A percentile compares a stretch with the other conserved stretches of the same genome.
Conservation (phyloP, 1,140 invertebrate genomes). For the Ceratosolen fusciceps region DNA sequence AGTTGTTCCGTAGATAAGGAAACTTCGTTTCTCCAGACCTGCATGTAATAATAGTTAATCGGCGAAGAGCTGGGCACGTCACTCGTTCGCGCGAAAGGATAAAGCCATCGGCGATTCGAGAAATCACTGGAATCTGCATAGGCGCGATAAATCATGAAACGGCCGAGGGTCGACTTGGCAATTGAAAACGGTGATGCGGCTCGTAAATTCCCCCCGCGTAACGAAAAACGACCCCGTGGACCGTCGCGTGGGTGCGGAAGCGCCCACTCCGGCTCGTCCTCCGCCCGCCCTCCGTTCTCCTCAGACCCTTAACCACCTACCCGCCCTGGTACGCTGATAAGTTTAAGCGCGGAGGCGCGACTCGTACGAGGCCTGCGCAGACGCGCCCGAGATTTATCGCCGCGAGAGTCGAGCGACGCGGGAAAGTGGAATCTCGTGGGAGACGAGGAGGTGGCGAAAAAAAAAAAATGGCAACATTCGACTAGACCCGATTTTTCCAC, state of each 20-base stretch:
- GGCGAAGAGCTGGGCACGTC: neutral
- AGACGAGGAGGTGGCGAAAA: neutral
- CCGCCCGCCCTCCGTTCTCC: neutral
- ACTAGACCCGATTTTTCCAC: too few species aligned
- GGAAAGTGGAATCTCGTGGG: conserved; percentile 28
- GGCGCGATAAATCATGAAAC: conserved; percentile 5
- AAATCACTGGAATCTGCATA: neutral
- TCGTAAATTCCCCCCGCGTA: neutral
- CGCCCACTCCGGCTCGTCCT: neutral
- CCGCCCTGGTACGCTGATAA: neutral
- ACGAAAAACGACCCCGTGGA: neutral
- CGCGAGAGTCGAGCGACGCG: conserved; percentile 8
- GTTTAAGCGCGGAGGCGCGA: neutral
- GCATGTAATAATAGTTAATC: too few species aligned
- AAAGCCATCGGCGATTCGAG: neutral
- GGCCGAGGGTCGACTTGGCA: neutral
- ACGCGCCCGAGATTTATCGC: conserved; percentile 42
- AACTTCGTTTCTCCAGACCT: too few species aligned
- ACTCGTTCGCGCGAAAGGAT: neutral
- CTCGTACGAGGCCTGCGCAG: neutral
- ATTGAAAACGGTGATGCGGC: neutral
- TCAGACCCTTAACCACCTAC: too few species aligned
- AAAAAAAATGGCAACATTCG: too few species aligned
- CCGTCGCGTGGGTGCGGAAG: neutral
- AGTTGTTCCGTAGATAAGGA: too few species aligned